Evolutionary conservation across 2,797 vertebrate species (phyloP).

Genomic region (Hypotaenidia philippensis): DNA sequence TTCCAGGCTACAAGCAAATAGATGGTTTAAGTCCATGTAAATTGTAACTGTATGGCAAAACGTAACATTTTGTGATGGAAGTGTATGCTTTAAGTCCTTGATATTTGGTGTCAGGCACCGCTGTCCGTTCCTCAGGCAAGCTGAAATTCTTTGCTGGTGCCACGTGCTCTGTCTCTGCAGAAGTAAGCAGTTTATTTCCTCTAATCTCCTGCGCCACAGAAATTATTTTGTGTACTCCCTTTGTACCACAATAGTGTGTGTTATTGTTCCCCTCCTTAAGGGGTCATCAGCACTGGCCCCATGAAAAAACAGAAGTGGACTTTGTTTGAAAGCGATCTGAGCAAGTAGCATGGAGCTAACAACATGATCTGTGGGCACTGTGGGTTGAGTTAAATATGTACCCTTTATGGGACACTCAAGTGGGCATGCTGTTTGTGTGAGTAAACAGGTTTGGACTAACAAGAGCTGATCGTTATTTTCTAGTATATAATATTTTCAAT

Average conservation of each 20-base stretch:
- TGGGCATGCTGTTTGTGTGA: slow-evolving; percentile 8
- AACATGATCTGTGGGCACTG: neutral
- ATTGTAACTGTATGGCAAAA: neutral
- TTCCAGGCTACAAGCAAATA: neutral
- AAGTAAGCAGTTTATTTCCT: slow-evolving; percentile 64
- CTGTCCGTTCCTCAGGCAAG: neutral
- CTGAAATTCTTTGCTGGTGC: slow-evolving; percentile 35
- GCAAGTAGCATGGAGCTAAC: neutral
- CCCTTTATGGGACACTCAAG: slow-evolving; percentile 19
- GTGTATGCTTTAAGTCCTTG: slow-evolving; percentile 9
- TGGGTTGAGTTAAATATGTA: slow-evolving; percentile 45
- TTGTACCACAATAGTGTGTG: slow-evolving; percentile 1
- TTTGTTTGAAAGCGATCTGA: slow-evolving; percentile 31
- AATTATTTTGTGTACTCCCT: slow-evolving; percentile 29
- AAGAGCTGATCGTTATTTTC: neutral
- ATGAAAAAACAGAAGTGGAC: neutral
- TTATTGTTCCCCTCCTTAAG: slow-evolving; percentile 32
- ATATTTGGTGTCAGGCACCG: slow-evolving; percentile 10
- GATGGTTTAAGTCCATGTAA: neutral
- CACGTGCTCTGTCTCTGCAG: slow-evolving; percentile 23
- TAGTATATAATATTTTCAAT: neutral
- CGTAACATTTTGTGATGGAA: neutral
- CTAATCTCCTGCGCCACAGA: slow-evolving; percentile 18
- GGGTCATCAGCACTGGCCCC: neutral
- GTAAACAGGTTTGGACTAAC: neutral